phyloP scores from a whole-genome alignment of 2,888 invertebrate species.

The Coelopa pilipes region DNA sequence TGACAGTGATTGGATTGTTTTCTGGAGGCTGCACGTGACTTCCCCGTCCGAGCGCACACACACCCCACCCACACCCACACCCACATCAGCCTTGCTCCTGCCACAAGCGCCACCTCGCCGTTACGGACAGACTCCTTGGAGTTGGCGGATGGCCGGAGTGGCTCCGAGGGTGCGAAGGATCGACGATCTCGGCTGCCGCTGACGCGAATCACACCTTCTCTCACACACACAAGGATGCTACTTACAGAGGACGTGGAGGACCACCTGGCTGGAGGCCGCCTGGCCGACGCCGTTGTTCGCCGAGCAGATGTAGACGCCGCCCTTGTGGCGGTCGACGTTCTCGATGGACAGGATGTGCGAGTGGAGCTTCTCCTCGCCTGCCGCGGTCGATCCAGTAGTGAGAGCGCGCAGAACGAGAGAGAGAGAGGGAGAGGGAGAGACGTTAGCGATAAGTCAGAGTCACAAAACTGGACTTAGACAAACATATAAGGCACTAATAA shows the following conservation, averaged over 20 bases:
- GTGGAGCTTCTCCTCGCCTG: slow-evolving; percentile 73
- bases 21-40: background rate
- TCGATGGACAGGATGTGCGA: slow-evolving; percentile 72
- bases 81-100: too few relatives aligned
- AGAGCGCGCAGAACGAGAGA: slow-evolving; percentile 35
- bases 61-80: too few relatives aligned
- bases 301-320: slow-evolving; percentile 73
- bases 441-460: background rate
- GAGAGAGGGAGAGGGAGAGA: slow-evolving; percentile 23
- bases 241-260: slow-evolving; percentile 75
- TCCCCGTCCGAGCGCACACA: too few relatives aligned
- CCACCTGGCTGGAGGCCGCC: slow-evolving; percentile 72
- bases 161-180: background rate
- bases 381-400: too few relatives aligned
- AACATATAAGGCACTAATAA: too few relatives aligned
- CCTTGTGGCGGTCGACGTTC: slow-evolving; percentile 73
- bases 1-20: slow-evolving; percentile 19
- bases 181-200: too few relatives aligned
- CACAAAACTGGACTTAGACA: background rate
- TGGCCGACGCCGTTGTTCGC: slow-evolving; percentile 75
- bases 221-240: slow-evolving; percentile 45
- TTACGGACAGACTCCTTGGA: too few relatives aligned
- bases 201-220: background rate
- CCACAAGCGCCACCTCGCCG: too few relatives aligned
- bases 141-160: too few relatives aligned